phyloP scores from a whole-genome alignment of 2,113 vertebrate species.

The Thamnaconus septentrionalis region DNA sequence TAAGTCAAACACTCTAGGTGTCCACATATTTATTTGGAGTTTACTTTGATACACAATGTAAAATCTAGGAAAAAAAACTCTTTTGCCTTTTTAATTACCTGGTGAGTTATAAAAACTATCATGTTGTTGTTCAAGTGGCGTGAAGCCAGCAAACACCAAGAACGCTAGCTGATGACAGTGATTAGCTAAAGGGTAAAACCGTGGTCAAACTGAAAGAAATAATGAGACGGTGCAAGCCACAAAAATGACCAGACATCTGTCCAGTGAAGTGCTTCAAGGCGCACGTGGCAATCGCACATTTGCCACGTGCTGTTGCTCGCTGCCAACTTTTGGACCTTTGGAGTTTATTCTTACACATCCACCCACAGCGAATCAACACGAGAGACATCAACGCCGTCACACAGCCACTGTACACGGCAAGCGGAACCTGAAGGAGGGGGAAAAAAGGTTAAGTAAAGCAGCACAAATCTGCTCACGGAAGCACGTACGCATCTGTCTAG shows the following conservation, averaged over 20 bases:
- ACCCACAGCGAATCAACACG: constrained; percentile 3
- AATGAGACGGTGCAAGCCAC: neutral
- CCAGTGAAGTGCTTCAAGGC: constrained; percentile 7
- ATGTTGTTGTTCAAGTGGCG: no score
- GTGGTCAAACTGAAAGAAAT: neutral
- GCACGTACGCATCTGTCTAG: neutral
- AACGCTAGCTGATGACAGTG: no score
- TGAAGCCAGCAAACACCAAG: no score
- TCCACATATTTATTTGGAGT: no score
- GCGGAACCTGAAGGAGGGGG: neutral
- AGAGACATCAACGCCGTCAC: neutral
- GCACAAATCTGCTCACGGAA: neutral
- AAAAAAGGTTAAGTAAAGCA: constrained; percentile 15
- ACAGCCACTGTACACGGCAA: neutral
- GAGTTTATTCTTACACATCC: constrained; percentile 26
- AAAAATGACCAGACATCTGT: neutral
- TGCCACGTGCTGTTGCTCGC: constrained; percentile 20
- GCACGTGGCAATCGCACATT: constrained; percentile 23
- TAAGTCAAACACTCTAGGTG: no score
- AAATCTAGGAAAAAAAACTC: no score
- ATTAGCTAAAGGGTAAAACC: no score
- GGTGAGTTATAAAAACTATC: no score
- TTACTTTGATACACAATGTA: no score
- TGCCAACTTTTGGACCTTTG: constrained; percentile 14
- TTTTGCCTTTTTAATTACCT: no score